Conservation (phyloP, 2,113 vertebrate genomes). For the Saguinus imperator region DNA sequence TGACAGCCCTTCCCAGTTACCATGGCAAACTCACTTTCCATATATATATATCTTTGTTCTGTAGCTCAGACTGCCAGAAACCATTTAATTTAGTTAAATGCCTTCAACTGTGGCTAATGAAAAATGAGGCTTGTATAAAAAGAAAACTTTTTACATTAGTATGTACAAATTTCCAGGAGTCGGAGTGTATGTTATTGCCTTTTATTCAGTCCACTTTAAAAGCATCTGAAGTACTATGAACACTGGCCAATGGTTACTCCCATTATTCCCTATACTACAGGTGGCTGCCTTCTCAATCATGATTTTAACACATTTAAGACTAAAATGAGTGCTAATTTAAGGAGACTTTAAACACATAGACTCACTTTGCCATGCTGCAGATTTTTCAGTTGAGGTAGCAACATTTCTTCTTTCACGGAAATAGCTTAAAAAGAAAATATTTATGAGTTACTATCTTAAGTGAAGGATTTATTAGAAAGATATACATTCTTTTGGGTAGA, state of each 20-base stretch:
- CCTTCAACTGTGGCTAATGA: conserved; percentile 16
- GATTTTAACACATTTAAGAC: background rate
- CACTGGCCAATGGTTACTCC: background rate
- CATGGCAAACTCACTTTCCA: conserved; percentile 40
- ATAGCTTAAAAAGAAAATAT: conserved; percentile 79
- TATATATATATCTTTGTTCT: conserved; percentile 42
- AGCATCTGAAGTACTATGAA: background rate
- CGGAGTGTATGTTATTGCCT: background rate
- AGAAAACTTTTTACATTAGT: background rate
- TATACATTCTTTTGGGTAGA: background rate
- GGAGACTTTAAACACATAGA: conserved; percentile 21
- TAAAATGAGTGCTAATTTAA: background rate
- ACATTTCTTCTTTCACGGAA: conserved; percentile 81
- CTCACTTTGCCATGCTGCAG: conserved; percentile 65
- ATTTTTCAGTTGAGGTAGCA: conserved; percentile 71
- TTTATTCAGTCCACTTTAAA: conserved; percentile 33
- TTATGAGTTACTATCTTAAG: background rate
- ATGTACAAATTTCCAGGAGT: background rate
- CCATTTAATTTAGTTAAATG: conserved; percentile 65
- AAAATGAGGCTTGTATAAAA: conserved; percentile 3
- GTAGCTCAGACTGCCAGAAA: conserved; percentile 59
- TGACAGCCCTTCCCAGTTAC: conserved; percentile 31
- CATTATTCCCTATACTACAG: background rate
- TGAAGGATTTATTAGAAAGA: background rate
- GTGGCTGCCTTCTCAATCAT: background rate